Evolutionary conservation across 37 sponge, comb jelly and placozoan species (phyloP).

Genomic region (Axinella damicornis): DNA sequence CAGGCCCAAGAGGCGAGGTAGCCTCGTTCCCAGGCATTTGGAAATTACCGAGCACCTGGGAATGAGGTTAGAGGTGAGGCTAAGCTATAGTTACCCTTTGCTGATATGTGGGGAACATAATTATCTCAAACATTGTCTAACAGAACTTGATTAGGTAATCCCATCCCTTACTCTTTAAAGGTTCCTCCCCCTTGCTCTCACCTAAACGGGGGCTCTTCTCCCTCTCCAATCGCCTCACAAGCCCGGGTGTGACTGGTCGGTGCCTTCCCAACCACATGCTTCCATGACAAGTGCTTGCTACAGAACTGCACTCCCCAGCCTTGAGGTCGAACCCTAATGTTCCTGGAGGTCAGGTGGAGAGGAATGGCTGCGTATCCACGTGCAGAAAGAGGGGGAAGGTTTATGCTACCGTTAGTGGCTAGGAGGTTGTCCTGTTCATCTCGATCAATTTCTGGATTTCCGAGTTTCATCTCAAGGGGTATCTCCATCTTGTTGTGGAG

Average conservation of each 20-base stretch:
- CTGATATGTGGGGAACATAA: too few species aligned
- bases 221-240: constrained; percentile 58
- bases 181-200: background rate
- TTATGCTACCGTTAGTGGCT: background rate
- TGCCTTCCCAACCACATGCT: constrained; percentile 8
- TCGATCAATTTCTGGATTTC: constrained; percentile 16
- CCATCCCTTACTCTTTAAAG: too few species aligned
- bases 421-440: background rate
- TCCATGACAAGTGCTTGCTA: constrained; percentile 66
- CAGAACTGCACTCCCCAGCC: constrained; percentile 80
- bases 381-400: constrained; percentile 45
- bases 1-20: too few species aligned
- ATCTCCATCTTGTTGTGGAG: constrained; percentile 80
- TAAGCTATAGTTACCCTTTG: too few species aligned
- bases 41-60: too few species aligned
- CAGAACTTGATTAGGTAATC: too few species aligned
- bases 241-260: constrained; percentile 36
- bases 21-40: too few species aligned
- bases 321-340: constrained; percentile 70
- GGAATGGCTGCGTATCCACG: constrained; percentile 72
- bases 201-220: constrained; percentile 38
- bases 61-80: too few species aligned
- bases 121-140: too few species aligned
- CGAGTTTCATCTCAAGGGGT: constrained; percentile 77
- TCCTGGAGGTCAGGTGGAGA: constrained; percentile 71